Base-by-base conservation (phyloP, 1,140 invertebrate species). In the Drosophila asahinai region DNA sequence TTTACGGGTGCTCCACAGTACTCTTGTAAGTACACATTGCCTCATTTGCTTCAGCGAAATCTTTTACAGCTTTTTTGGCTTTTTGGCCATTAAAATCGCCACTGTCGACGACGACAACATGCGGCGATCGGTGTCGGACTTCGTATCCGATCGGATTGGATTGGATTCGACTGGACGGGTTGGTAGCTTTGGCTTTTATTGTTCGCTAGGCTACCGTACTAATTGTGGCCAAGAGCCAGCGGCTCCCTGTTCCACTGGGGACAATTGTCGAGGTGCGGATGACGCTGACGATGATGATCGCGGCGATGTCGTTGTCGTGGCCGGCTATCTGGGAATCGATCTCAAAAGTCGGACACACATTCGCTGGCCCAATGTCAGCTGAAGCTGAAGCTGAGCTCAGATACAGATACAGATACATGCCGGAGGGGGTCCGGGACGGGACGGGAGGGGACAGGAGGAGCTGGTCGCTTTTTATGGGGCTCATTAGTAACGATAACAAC, bases 401-500 rank as follows among this genome's bases (percentile, higher is more conserved):
- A 59, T 49, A 54, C 48, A 40, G 6, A 27, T 14, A 62, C 36
- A 17, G 36, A 54, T n/a, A 45, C 67, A 33, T 25, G 22, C 22
- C 22, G 19, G 19, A 8, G 3, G 5, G 15, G 25, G 1, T 5
- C 0, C 14, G 25, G 17, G 52, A 25, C 22, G 22, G 22, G 22
- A 22, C 22, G 22, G 22, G 22, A 25, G 0, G 19, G 1, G 3
- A 22, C 33, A 17, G 54, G 30, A 52, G 49, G 49, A 71, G 67
- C 55, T 71, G 63, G 22, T 51, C 63, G 67, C 22, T 58, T 86
- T 86, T 81, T 76, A 86, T 82, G 52, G 70, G 51, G 43, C 49
- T 86, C 80, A 80, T 86, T 87, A 83, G 83, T 77, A 80, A 77
- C 83, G 80, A 83, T 83, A 67, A 82, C 83, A 86, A 78, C 80